Evolutionary conservation across 92 coral and sea anemone species (phyloP).

Genomic region (Muricea muricata): DNA sequence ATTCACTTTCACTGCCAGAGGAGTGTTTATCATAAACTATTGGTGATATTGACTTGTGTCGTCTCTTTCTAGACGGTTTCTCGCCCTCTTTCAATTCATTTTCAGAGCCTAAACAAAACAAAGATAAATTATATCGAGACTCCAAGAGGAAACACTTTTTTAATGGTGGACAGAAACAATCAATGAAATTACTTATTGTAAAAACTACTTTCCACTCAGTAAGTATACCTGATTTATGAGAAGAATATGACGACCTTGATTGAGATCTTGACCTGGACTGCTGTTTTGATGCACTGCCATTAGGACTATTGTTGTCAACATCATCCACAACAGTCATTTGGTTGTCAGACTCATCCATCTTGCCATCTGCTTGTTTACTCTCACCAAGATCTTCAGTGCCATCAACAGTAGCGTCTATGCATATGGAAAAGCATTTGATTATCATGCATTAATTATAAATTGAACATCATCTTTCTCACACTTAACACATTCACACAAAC

Average conservation of each 20-base stretch:
- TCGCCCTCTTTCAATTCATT: slow-evolving; percentile 50
- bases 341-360: slow-evolving; percentile 53
- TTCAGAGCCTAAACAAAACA: slow-evolving; percentile 72
- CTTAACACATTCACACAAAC: too few relatives aligned
- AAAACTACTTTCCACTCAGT: too few relatives aligned
- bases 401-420: background rate
- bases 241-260: slow-evolving; percentile 71
- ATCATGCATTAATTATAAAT: background rate
- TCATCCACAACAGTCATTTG: slow-evolving; percentile 85
- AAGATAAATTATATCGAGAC: too few relatives aligned
- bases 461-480: background rate
- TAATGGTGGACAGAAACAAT: too few relatives aligned
- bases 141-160: too few relatives aligned
- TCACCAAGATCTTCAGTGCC: slow-evolving; percentile 1
- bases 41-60: slow-evolving; percentile 76
- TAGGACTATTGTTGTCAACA: slow-evolving; percentile 75
- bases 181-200: too few relatives aligned
- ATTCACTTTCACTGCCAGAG: slow-evolving; percentile 75
- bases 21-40: slow-evolving; percentile 63
- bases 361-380: background rate
- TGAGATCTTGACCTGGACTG: slow-evolving; percentile 52
- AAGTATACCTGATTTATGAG: slow-evolving; percentile 88
- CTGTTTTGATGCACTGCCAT: slow-evolving; percentile 56
- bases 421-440: background rate
- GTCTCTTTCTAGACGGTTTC: slow-evolving; percentile 63